Evolutionary conservation across 2,113 vertebrate genomes (phyloP).

Genomic region (Paracanthobrama guichenoti): DNA sequence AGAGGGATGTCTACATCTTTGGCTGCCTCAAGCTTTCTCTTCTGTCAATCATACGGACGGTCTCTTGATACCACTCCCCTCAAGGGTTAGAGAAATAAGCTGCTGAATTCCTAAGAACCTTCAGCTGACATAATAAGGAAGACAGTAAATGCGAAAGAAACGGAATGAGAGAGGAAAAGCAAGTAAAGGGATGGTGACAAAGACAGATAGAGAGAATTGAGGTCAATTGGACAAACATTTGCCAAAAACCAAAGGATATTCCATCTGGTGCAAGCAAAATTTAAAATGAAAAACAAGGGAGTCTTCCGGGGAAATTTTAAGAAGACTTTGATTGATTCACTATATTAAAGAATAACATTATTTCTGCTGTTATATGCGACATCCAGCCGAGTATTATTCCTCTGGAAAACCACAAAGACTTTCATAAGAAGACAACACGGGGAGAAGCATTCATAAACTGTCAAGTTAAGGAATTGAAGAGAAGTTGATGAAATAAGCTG

Average conservation of each 20-base stretch:
- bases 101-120: constrained; percentile 64
- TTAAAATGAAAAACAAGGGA: background rate
- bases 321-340: constrained; percentile 49
- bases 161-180: constrained; percentile 9
- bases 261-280: constrained; percentile 18
- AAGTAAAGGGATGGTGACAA: constrained; percentile 44
- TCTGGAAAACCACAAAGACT: constrained; percentile 42
- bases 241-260: constrained; percentile 36
- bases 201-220: constrained; percentile 44
- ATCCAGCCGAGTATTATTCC: constrained; percentile 48
- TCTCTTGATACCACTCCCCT: constrained; percentile 52
- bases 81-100: constrained; percentile 69
- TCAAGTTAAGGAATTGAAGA: constrained; percentile 21
- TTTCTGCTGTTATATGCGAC: constrained; percentile 44
- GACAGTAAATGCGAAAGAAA: constrained; percentile 17
- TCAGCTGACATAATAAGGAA: constrained; percentile 29
- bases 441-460: constrained; percentile 36
- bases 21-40: constrained; percentile 59
- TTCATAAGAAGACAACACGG: constrained; percentile 37
- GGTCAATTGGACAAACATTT: constrained; percentile 49
- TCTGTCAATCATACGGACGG: constrained; percentile 68
- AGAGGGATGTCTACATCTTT: constrained; percentile 56
- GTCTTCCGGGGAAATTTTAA: constrained; percentile 38
- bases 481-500: constrained; percentile 14
- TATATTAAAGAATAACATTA: constrained; percentile 59